Conservation (phyloP, 2,113 vertebrate species). For the Mixornis gularis region DNA sequence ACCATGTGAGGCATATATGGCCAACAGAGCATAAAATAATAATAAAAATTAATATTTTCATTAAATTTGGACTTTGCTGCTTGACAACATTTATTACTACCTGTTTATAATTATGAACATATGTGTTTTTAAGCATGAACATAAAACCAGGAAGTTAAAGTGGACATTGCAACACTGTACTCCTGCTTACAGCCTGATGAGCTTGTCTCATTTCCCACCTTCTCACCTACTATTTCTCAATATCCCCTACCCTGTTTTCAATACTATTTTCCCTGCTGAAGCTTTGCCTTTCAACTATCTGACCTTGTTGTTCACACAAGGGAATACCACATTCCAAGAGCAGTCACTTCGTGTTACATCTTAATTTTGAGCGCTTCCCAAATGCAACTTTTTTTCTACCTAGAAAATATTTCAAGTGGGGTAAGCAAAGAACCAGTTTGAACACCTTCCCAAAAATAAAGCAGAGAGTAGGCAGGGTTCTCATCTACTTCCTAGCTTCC, state of each 20-base stretch:
- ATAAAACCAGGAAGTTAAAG: neutral
- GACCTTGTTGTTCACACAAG: fast-evolving
- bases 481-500: neutral
- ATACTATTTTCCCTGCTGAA: neutral
- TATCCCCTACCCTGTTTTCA: fast-evolving
- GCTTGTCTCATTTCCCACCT: neutral
- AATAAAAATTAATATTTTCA: neutral
- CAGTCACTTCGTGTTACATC: neutral
- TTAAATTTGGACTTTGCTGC: neutral
- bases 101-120: neutral
- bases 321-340: neutral
- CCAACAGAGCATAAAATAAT: neutral
- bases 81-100: neutral
- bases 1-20: neutral
- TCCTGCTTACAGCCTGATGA: neutral
- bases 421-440: neutral
- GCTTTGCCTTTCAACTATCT: neutral
- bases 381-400: neutral
- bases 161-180: neutral
- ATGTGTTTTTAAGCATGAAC: neutral
- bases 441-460: neutral
- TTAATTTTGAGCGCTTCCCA: fast-evolving
- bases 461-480: neutral
- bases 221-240: neutral
- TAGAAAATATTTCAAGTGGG: neutral